Base-by-base conservation (phyloP, 2,888 invertebrate species). In the Lasioglossum vierecki region DNA sequence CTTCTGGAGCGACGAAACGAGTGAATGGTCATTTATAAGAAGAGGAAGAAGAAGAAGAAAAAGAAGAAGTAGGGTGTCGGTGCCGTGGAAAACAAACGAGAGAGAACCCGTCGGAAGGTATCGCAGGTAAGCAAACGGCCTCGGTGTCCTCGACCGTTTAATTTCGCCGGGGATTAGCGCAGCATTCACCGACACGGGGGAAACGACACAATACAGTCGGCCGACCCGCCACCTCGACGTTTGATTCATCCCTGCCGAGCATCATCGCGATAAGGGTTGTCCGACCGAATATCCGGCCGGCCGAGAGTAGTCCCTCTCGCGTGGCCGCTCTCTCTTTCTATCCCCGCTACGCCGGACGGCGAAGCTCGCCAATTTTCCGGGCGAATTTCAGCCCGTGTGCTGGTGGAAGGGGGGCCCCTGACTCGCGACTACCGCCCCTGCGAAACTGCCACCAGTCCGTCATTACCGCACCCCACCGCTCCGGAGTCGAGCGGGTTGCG, bases 241-340 rank as follows among this genome's bases (percentile, higher is more conserved):
- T 66, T 66, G 66, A 66, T 66, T 66, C 66, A 66, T 66, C 66
- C 66, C 66, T 30, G 66, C 66, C 18, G 66, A 66, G 66, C 35
- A 66, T 66, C 66, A 66, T 68, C 39, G 41, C 75, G 75, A 39
- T 41, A 71, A 71, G 41, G 70, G 70, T 71, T 41, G 70, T 41
- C 39, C 70, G 41, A 71, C 41, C 35, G 66, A 66, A 66, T 66
- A 66, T 66, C 66, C 66, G 68, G 39, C 26, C n/a, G n/a, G 41
- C 13, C 41, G 41, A 22, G 41, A 22, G 35, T 35, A 41, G 70
- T 4, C 70, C 70, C 63, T 18, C 63, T 63, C 63, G 63, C 5
- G 26, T 63, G 41, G 9, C 70, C 39, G 46, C 15, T 18, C 22
- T 53, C 53, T 2, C 22, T 53, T 22, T 22, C 53, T 53, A 8